Base-by-base conservation (phyloP, 2,113 vertebrate species). In the Hyaena hyaena region DNA sequence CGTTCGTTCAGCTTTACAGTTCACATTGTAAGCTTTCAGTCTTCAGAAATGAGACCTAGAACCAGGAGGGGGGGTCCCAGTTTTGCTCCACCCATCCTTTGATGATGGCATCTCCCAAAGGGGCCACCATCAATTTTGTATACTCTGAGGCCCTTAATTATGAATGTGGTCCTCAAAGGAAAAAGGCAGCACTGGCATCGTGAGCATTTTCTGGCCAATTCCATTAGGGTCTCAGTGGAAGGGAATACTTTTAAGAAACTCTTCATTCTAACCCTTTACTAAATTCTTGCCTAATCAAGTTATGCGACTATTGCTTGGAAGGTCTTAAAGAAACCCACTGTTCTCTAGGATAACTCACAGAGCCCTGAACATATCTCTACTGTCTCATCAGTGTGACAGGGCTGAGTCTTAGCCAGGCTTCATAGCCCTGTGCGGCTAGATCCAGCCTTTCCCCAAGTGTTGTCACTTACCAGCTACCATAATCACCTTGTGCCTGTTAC, bases 261-360 rank as follows among this genome's bases (percentile, higher is more conserved):
- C 31, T 55, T 84, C 43, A 71, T 90, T 93, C 23, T 10, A 90
- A 23, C 1, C 0, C 21, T 90, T 93, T 61, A 17, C 31, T 65
- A 74, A 92, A 58, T 68, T 26, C 31, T 91, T 79, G 11, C 80
- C 55, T 94, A 76, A 58, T 10, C 26, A 94, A 53, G 19, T 43
- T 31, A 24, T 65, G 69, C 43, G 26, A 74, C 10, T 2, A 4
- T 11, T 4, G 35, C 50, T 61, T 71, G 33, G 35, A 24, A 53
- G 19, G 16, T 2, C 8, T 83, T 61, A 87, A 48, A 73, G 28
- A 69, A 63, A 8, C 0, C 2, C 10, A 33, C 5, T 33, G 39
- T 14, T 53, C 16, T 53, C 2, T 61, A 23, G 1, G 10, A 6
- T 74, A 50, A 19, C 10, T 6, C 10, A 3, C 14, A 76, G 11